These are phyloP conservation scores for Murina feae DNA, from an alignment of 2,113 vertebrate species.

Conservation along the genomic window DNA sequence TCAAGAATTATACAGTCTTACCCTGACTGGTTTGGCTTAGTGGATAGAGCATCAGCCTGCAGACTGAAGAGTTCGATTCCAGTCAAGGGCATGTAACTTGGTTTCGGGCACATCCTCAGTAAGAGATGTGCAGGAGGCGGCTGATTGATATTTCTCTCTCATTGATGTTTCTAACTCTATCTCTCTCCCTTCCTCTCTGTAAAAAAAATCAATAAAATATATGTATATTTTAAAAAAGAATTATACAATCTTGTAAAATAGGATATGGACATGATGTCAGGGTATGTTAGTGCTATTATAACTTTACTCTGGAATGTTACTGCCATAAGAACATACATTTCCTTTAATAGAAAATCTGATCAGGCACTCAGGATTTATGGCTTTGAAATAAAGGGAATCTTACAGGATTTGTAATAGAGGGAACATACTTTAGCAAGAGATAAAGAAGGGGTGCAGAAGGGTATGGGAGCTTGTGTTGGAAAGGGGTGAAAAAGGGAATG, in stretches of 20 bases:
- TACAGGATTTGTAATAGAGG: not conserved
- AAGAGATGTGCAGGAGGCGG: no score
- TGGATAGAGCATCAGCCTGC: no score
- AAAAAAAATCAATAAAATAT: no score
- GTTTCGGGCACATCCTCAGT: no score
- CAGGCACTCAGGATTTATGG: not conserved
- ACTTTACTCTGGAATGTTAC: slow-evolving; percentile 27
- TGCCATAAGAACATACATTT: not conserved
- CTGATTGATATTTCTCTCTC: no score
- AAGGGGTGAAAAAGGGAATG: not conserved
- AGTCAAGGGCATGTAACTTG: no score
- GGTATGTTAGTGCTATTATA: not conserved
- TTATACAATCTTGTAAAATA: slow-evolving; percentile 25
- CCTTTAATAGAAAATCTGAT: slow-evolving; percentile 19
- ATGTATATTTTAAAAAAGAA: no score
- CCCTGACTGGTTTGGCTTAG: no score
- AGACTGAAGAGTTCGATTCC: no score
- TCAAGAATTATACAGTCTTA: slow-evolving; percentile 25
- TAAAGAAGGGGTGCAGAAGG: not conserved
- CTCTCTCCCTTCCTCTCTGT: no score
- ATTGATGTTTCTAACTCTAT: no score
- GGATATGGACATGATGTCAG: not conserved
- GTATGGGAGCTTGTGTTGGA: not conserved
- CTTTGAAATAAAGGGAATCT: slow-evolving; percentile 1
- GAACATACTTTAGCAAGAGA: slow-evolving; percentile 15